Evolutionary conservation across 2,888 invertebrate species (phyloP), one percentile per base, ranked within the genome.

Genomic region (Eupithecia pulchellata): DNA sequence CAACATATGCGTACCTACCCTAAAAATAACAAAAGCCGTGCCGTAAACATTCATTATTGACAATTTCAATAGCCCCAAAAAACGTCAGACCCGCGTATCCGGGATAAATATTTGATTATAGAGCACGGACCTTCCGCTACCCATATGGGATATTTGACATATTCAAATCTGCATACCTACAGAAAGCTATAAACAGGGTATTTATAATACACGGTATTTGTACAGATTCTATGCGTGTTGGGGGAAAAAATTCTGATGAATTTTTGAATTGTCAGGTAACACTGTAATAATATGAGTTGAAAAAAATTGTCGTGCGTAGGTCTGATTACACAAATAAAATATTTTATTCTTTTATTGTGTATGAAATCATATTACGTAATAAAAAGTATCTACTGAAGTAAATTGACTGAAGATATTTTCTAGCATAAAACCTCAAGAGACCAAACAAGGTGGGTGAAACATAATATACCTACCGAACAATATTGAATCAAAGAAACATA

Each of bases 21-120:
- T 52, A 52, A 52, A 52, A 4, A 52, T 52, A 52, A 52, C 52
- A 52, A 52, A 52, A 60, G 9, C 9, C 30, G n/a, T n/a, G 8
- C 58, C 57, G 9, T 71, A 69, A 75, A 86, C 88, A 88, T 89
- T 88, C 87, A 90, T 90, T 89, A 91, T 89, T 89, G 87, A 89
- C 88, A 86, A 86, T 86, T 82, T 86, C 84, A 89, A 91, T 86
- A 82, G 82, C 58, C 29, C 58, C 58, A 82, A 85, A 89, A 91
- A 90, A 89, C 84, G 91, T 90, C 92, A 88, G 87, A 87, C 89
- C 88, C 88, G 81, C 81, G 86, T 89, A 89, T 84, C 84, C 81
- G 61, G 80, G 83, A 84, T 91, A 86, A 91, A 91, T 92, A 91
- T 91, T 92, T 90, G 87, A 92, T 86, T 81, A 84, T 83, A 82